phyloP scores from a whole-genome alignment of 2,113 vertebrate species.

The Cynopterus brachyotis region DNA sequence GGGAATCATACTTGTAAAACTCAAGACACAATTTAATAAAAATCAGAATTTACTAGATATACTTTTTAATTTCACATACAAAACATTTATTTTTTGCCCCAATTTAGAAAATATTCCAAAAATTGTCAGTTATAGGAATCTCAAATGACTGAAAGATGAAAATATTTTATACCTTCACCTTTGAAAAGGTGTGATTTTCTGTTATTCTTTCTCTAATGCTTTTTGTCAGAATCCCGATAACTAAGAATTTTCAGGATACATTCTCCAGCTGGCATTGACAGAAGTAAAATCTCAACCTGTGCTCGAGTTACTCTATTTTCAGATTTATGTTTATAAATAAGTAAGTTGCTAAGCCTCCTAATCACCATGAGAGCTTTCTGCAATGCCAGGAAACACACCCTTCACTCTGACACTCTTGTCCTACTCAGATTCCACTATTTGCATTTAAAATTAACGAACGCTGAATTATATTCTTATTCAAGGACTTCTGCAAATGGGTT shows the following conservation, averaged over 20 bases:
- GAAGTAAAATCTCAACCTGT: not conserved
- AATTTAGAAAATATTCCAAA: not conserved
- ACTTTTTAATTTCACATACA: not conserved
- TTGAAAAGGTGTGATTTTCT: not conserved
- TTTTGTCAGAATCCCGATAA: not conserved
- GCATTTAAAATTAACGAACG: constrained; percentile 76
- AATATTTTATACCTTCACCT: not conserved
- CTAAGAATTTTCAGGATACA: not conserved
- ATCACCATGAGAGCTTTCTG: constrained; percentile 13
- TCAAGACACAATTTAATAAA: not conserved
- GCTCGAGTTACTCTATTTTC: not conserved
- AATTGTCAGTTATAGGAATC: not conserved
- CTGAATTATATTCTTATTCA: constrained; percentile 62
- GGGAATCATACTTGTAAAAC: constrained; percentile 3
- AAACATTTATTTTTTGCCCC: not conserved
- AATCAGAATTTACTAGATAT: not conserved
- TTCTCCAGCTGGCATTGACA: not conserved
- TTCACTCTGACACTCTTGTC: not conserved
- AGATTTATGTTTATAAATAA: constrained; percentile 56
- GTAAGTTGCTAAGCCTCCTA: constrained; percentile 38
- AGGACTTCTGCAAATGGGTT: constrained; percentile 71
- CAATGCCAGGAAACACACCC: not conserved
- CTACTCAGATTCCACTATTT: constrained; percentile 66
- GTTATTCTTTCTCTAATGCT: not conserved
- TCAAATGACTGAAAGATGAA: not conserved